These are phyloP conservation scores for Hermatobates lingyangjiaoensis DNA, from an alignment of 1,140 invertebrate genomes.

Conservation along the genomic window DNA sequence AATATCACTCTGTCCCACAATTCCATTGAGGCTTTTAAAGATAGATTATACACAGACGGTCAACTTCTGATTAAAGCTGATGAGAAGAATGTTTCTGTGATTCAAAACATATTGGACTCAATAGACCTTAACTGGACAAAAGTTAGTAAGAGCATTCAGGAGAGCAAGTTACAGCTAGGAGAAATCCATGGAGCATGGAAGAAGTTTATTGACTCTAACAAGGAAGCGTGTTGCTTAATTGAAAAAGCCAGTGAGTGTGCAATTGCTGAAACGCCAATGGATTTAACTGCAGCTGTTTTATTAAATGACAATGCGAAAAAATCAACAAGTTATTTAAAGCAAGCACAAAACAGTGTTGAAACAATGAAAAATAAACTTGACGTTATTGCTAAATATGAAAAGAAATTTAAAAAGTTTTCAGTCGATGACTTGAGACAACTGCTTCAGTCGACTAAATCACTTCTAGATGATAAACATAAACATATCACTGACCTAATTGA, in stretches of 20 bases:
- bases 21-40: conserved; percentile 29
- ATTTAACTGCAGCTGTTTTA: conserved; percentile 36
- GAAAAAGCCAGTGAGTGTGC: background rate
- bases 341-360: conserved; percentile 51
- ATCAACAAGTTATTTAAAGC: conserved; percentile 48
- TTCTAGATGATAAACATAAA: conserved; percentile 56
- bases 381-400: conserved; percentile 44
- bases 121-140: conserved; percentile 63
- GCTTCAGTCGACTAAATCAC: conserved; percentile 35
- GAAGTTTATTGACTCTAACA: conserved; percentile 45
- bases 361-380: conserved; percentile 52
- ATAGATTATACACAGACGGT: conserved; percentile 46
- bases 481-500: conserved; percentile 48
- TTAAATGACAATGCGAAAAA: conserved; percentile 52
- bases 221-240: background rate
- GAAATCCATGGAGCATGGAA: conserved; percentile 51
- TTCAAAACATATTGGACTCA: conserved; percentile 54
- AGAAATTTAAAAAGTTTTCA: conserved; percentile 49
- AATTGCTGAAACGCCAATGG: conserved; percentile 28
- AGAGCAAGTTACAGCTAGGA: conserved; percentile 29
- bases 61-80: conserved; percentile 59
- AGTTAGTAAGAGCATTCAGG: conserved; percentile 33
- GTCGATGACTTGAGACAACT: conserved; percentile 38
- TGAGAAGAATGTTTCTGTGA: conserved; percentile 49
- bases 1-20: conserved; percentile 30